phyloP scores from a whole-genome alignment of 2,113 vertebrate genomes.

The Nannospalax galili region DNA sequence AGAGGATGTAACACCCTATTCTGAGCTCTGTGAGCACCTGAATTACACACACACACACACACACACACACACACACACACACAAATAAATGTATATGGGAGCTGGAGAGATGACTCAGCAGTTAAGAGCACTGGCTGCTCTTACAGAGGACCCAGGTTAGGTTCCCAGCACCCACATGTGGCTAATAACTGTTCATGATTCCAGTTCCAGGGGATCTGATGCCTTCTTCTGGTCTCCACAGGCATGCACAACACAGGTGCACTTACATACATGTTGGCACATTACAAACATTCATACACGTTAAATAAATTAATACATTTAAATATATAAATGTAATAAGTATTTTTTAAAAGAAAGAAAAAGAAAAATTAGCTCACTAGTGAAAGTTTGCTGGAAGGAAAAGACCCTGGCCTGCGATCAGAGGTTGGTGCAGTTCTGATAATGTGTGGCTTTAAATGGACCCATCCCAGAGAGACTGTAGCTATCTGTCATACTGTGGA shows the following conservation, averaged over 20 bases:
- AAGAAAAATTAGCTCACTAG: neutral
- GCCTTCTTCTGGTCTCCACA: no score
- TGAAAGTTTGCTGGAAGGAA: neutral
- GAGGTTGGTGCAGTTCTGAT: accelerated
- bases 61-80: neutral
- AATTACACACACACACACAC: neutral
- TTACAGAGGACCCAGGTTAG: no score
- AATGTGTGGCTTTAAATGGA: neutral
- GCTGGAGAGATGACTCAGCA: no score
- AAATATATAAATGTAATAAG: no score
- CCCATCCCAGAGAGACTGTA: neutral
- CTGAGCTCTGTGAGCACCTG: neutral
- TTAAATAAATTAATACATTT: no score
- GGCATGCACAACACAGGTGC: no score
- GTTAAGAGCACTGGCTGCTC: no score
- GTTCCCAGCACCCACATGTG: no score
- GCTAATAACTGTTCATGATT: no score
- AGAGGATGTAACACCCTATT: neutral
- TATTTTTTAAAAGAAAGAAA: neutral
- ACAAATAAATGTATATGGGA: neutral
- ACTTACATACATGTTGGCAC: no score
- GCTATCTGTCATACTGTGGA: neutral
- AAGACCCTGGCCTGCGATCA: neutral
- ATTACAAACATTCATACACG: no score
- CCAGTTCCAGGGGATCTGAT: no score